Percentiles rank a stretch among this genome's conserved stretches.
Conservation (phyloP, 2,888 invertebrate species). For the Drosophila neoperkinsi region DNA sequence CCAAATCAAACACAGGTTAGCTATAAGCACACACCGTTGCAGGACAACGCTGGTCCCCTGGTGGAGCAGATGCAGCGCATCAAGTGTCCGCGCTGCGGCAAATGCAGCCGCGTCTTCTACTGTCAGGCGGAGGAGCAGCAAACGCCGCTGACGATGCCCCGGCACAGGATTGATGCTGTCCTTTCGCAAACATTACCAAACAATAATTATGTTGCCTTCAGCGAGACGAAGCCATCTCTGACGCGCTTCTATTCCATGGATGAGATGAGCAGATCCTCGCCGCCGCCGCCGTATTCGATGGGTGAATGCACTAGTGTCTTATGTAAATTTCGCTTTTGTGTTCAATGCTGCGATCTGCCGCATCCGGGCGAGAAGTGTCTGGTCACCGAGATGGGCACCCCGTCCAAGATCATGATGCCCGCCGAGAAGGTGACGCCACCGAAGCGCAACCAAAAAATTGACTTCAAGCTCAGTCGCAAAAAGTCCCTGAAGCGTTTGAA, state of each 20-base stretch:
- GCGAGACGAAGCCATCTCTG: conserved; percentile 19
- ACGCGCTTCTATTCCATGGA: conserved; percentile 65
- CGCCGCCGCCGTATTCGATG: conserved; percentile 31
- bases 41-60: conserved; percentile 34
- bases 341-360: conserved; percentile 71
- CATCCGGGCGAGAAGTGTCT: conserved; percentile 77
- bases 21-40: conserved; percentile 28
- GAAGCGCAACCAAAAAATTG: conserved; percentile 55
- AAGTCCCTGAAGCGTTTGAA: conserved; percentile 68
- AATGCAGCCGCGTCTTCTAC: conserved; percentile 62
- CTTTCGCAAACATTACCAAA: conserved; percentile 66
- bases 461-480: conserved; percentile 64
- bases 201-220: conserved; percentile 13
- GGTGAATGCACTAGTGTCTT: conserved; percentile 70
- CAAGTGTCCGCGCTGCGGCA: conserved; percentile 71
- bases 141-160: background rate
- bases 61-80: conserved; percentile 68
- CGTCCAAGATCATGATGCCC: conserved; percentile 74
- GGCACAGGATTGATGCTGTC: background rate
- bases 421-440: conserved; percentile 62
- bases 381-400: conserved; percentile 75
- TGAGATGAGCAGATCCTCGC: conserved; percentile 34
- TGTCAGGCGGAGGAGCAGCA: conserved; percentile 13
- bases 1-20: conserved; percentile 40
- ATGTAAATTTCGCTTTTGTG: conserved; percentile 76